Evolutionary conservation across 2,888 invertebrate genomes (phyloP).

Genomic region (Hoplodrina ambigua): DNA sequence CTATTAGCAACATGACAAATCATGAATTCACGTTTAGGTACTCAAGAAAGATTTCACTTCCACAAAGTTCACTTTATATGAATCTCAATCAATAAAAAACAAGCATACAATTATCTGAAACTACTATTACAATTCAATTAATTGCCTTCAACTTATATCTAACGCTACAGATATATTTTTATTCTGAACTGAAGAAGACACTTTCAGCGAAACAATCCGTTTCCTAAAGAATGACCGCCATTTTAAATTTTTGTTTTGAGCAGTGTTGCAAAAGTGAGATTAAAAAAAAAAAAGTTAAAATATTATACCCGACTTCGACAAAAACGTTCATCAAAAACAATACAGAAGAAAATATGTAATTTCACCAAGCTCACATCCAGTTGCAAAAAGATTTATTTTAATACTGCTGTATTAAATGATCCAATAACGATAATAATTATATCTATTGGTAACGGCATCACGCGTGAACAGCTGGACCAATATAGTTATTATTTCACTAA

Average conservation of each 20-base stretch:
- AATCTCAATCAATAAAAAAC: constrained; percentile 15
- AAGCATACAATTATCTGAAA: background rate
- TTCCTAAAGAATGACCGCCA: constrained; percentile 24
- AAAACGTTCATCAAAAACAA: too few species aligned
- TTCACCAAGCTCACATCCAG: too few species aligned
- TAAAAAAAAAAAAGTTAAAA: background rate
- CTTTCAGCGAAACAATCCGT: background rate
- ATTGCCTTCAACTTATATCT: background rate
- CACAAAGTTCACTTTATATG: constrained; percentile 22
- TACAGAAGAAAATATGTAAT: too few species aligned
- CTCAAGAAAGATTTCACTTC: constrained; percentile 31
- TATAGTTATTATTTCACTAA: too few species aligned
- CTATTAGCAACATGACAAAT: constrained; percentile 74
- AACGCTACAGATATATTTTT: constrained; percentile 1
- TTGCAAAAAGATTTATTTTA: too few species aligned
- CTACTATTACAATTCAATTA: background rate
- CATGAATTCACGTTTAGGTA: constrained; percentile 47
- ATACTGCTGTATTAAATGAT: too few species aligned
- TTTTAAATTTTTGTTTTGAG: constrained; percentile 18
- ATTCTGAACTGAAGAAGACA: background rate
- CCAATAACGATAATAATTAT: too few species aligned
- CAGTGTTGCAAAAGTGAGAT: background rate
- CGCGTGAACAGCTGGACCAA: too few species aligned
- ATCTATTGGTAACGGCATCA: too few species aligned
- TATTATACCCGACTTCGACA: too few species aligned